Evolutionary conservation across 2,888 invertebrate genomes (phyloP).

Genomic region (Mythimna pallens): DNA sequence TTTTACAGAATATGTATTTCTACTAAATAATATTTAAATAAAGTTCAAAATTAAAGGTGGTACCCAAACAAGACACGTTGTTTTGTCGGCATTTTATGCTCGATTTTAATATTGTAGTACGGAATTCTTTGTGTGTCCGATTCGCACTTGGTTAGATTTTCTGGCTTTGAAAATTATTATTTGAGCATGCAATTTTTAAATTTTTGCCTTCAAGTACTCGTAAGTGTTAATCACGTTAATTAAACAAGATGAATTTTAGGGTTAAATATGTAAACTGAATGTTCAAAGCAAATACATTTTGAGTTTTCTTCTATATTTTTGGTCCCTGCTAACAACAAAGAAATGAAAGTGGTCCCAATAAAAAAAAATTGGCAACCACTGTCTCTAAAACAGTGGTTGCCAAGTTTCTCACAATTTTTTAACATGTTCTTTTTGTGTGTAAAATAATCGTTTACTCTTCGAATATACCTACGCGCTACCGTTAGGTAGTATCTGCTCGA

Average conservation of each 20-base stretch:
- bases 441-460: not conserved
- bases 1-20: too few relatives aligned
- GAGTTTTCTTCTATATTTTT: too few relatives aligned
- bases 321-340: too few relatives aligned
- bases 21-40: too few relatives aligned
- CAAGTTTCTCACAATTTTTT: too few relatives aligned
- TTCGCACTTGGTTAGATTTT: not conserved
- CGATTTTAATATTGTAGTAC: too few relatives aligned
- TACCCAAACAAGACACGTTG: too few relatives aligned
- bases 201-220: not conserved
- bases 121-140: too few relatives aligned
- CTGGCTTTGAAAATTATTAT: not conserved
- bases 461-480: not conserved
- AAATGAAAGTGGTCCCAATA: too few relatives aligned
- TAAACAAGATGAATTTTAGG: not conserved
- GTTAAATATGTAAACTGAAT: not conserved
- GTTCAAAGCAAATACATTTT: not conserved
- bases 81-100: too few relatives aligned
- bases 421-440: not conserved
- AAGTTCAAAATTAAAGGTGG: too few relatives aligned
- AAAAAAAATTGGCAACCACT: not conserved
- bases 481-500: not conserved
- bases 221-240: conserved; percentile 4
- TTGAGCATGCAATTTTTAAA: not conserved
- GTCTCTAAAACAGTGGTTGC: not conserved